Evolutionary conservation across 2,113 vertebrate species (phyloP), one percentile per base, ranked within the genome.

Genomic region (Anolis carolinensis): DNA sequence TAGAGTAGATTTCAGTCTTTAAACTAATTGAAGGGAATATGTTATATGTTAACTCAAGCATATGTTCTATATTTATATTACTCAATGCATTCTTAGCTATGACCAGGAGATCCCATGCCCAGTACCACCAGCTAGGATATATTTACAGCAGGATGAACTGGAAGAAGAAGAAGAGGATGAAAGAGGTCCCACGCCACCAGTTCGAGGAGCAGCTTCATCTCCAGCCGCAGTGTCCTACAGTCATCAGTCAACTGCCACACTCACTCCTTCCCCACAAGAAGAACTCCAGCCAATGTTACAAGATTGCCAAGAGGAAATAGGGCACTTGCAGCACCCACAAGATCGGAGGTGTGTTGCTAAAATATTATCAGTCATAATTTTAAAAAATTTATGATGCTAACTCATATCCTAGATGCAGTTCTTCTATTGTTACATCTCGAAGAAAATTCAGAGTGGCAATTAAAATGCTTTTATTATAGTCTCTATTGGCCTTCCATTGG

Each of bases 181-280:
- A 89, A 95, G 98, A 89, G 98, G 98, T 14, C 99, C 98, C 81
- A 99, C 98, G 1, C 99, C 98, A 7, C 99, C 99, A 1, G 94
- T 99, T 13, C 96, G 98, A 44, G 98, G 99, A 70, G 98, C 98
- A 18, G 98, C 99, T 62, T 99, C 99, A 20, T 99, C 98, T 67
- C 98, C 98, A 20, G 99, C 98, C 0, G 98, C 98, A 0, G 98
- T 99, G 72, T 99, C 99, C 83, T 99, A 99, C 62, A 99, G 99
- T 90, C 98, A 99, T 92, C 98, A 99, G 93, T 99, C 99, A 88
- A 99, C 98, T 13, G 98, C 98, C 92, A 99, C 99, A 0, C 97
- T 99, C 83, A 99, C 99, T 1, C 99, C 99, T 2, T 99, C 99
- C 23, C 98, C 98, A 0, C 99, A 99, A 91, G 99, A 99, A 68